A percentile compares a stretch with the other conserved stretches of the same genome.
These are phyloP conservation scores for Osmerus mordax DNA, from an alignment of 2,113 vertebrate species.

Conservation along the genomic window DNA sequence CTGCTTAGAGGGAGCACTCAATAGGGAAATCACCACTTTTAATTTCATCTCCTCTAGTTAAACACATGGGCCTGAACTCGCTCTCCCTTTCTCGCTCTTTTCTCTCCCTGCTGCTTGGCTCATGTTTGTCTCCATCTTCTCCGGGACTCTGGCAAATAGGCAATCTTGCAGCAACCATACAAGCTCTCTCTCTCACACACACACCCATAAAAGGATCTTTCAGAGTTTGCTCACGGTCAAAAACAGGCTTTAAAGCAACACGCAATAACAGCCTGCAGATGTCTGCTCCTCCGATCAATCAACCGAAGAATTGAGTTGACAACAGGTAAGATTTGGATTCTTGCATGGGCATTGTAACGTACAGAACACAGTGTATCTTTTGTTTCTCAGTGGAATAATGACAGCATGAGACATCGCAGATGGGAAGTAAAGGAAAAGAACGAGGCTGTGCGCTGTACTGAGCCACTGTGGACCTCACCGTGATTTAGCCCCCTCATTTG, in stretches of 20 bases:
- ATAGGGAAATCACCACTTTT: constrained; percentile 61
- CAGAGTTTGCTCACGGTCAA: not conserved
- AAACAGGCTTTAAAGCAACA: no score
- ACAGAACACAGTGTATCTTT: no score
- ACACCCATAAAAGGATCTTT: constrained; percentile 14
- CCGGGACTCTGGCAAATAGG: not conserved
- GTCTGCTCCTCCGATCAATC: no score
- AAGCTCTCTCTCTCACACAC: not conserved
- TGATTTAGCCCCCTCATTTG: constrained; percentile 82
- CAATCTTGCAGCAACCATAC: not conserved
- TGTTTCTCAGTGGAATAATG: not conserved
- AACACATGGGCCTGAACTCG: constrained; percentile 48
- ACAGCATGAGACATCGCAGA: not conserved
- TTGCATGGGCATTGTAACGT: no score
- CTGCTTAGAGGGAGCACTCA: constrained; percentile 49
- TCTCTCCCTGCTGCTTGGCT: not conserved
- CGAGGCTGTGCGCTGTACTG: constrained; percentile 34
- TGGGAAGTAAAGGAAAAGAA: constrained; percentile 5
- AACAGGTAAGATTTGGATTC: no score
- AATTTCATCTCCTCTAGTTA: constrained; percentile 61
- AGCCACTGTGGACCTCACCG: constrained; percentile 54
- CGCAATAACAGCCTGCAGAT: no score
- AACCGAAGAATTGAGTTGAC: not conserved
- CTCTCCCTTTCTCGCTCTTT: constrained; percentile 5
- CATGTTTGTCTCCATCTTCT: not conserved